Evolutionary conservation across 2,797 vertebrate species (phyloP).

Genomic region (Neostethus bicornis): DNA sequence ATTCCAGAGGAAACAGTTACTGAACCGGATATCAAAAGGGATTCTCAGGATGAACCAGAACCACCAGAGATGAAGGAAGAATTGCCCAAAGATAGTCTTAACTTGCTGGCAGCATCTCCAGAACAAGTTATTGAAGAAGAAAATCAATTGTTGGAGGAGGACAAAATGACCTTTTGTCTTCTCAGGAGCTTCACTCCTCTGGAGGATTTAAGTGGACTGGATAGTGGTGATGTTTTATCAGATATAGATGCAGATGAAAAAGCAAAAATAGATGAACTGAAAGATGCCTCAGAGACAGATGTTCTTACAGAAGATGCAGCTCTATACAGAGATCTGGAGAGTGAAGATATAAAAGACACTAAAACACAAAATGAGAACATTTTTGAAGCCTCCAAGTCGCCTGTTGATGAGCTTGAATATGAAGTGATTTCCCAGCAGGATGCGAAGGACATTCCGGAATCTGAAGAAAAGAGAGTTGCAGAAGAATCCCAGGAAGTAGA

Average conservation of each 20-base stretch:
- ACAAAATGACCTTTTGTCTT: constrained; percentile 35
- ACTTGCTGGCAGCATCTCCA: constrained; percentile 18
- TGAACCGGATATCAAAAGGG: constrained; percentile 28
- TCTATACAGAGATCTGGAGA: constrained; percentile 32
- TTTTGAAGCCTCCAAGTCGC: constrained; percentile 59
- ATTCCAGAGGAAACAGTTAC: constrained; percentile 14
- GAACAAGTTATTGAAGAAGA: constrained; percentile 35
- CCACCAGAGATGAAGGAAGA: constrained; percentile 21
- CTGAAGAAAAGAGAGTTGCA: constrained; percentile 65
- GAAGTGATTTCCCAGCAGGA: constrained; percentile 84
- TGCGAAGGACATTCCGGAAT: constrained; percentile 62
- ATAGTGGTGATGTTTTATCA: constrained; percentile 22
- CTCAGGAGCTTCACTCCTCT: constrained; percentile 70
- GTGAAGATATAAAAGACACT: constrained; percentile 26
- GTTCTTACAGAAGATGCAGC: constrained; percentile 11
- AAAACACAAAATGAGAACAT: constrained; percentile 19
- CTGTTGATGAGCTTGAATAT: constrained; percentile 80
- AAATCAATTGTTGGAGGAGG: constrained; percentile 33
- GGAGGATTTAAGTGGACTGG: constrained; percentile 71
- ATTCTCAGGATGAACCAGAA: constrained; percentile 37
- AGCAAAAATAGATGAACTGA: constrained; percentile 1
- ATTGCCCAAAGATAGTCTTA: constrained; percentile 9
- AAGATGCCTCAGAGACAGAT: constrained; percentile 17
- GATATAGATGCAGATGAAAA: constrained; percentile 26
- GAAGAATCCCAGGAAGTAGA: constrained; percentile 26